A percentile compares a stretch with the other conserved stretches of the same genome.
phyloP scores from a whole-genome alignment of 2,113 vertebrate species.

The Pomatorhinus ruficollis region DNA sequence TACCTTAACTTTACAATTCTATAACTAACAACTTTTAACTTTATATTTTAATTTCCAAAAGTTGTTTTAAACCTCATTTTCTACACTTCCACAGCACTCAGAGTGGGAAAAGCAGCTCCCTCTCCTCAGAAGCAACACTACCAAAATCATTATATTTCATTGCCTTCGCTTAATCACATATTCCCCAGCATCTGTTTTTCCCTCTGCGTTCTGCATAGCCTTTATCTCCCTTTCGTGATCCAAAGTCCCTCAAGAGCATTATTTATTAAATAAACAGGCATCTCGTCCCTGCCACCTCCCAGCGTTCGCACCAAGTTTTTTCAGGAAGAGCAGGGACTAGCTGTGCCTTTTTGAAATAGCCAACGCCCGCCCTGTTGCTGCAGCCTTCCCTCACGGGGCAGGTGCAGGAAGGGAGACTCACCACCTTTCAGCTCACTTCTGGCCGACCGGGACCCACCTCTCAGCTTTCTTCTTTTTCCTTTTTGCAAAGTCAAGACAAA shows the following conservation, averaged over 20 bases:
- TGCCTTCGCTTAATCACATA: neutral
- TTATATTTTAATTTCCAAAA: too few relatives aligned
- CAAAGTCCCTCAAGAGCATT: fast-evolving
- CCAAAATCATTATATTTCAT: fast-evolving
- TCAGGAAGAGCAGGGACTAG: neutral
- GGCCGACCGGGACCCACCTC: too few relatives aligned
- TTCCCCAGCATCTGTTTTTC: neutral
- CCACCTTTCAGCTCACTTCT: neutral
- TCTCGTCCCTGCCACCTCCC: neutral
- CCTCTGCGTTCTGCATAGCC: fast-evolving
- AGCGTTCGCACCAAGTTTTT: fast-evolving
- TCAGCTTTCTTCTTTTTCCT: neutral
- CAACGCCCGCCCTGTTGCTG: neutral
- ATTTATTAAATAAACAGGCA: fast-evolving
- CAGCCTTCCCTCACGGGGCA: neutral
- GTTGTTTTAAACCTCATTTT: too few relatives aligned
- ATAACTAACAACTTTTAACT: too few relatives aligned
- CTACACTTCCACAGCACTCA: fast-evolving
- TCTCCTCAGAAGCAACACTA: neutral
- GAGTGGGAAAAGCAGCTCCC: fast-evolving
- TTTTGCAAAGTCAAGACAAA: neutral
- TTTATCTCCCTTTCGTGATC: fast-evolving
- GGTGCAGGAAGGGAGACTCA: fast-evolving
- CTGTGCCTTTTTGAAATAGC: fast-evolving
- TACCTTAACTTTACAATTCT: too few relatives aligned